Conservation (phyloP, 2,888 invertebrate genomes). For the Pharmacophagus antenor region DNA sequence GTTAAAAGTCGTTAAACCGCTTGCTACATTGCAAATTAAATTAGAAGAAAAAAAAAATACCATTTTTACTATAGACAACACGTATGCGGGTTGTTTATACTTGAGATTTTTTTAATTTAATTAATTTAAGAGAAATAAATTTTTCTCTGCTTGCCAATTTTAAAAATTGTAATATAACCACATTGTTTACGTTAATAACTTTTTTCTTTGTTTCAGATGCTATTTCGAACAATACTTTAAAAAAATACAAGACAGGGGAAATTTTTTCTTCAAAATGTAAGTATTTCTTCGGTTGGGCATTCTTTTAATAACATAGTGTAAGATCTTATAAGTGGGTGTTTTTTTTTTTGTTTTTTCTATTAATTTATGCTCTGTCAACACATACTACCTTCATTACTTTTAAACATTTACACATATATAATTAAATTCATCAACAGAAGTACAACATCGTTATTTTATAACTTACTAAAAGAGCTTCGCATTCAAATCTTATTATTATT, state of each 20-base stretch:
- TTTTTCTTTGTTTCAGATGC: conserved; percentile 66
- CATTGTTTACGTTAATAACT: conserved; percentile 14
- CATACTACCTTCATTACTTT: background rate
- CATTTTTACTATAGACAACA: no score
- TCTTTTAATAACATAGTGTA: background rate
- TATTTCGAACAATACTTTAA: conserved; percentile 62
- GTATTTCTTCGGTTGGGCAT: conserved; percentile 39
- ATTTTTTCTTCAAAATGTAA: conserved; percentile 70
- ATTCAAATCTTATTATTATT: no score
- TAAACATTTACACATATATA: background rate
- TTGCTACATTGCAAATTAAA: no score
- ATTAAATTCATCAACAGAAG: no score
- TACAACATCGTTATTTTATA: no score
- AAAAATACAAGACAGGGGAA: conserved; percentile 53
- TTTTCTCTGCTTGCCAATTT: no score
- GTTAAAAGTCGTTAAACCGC: no score
- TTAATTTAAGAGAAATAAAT: no score
- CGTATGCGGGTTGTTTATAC: no score
- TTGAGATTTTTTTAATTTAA: no score
- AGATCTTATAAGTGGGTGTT: background rate
- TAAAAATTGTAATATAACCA: no score
- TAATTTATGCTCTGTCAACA: background rate
- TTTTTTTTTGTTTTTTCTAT: background rate
- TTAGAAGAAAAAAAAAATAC: no score
- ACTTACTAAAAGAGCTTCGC: background rate